Evolutionary conservation across 2,888 invertebrate genomes (phyloP), one percentile per base, ranked within the genome.

Genomic region (Dryadula phaetusa): DNA sequence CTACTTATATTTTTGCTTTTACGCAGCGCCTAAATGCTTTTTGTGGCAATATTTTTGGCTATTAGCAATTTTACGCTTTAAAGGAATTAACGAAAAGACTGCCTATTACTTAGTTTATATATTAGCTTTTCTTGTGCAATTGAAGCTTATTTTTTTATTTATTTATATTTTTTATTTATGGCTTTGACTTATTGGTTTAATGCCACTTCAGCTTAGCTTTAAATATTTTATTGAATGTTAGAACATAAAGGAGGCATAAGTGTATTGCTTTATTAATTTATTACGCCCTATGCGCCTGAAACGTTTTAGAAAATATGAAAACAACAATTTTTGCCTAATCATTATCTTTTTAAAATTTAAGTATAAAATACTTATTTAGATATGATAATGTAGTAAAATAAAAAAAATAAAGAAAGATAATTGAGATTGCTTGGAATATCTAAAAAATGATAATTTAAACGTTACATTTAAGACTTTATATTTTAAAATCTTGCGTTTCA

Each of bases 121-220:
- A 42, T 61, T 56, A 61, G 67, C 72, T 68, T 68, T 63, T 69
- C 52, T 42, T 40, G 67, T 67, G 70, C 70, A 70, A 70, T 70
- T 68, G 28, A 34, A 28, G 66, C 63, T 61, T 66, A 47, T 20
- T 60, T 60, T 8, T 28, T 60, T 60, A 42, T 25, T 49, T 54
- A 20, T 32, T 60, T 62, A 46, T 18, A n/a, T 47, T 60, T 46
- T 12, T 52, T 42, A 44, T 42, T 61, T 56, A 54, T 54, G 40
- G 40, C 56, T 56, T 56, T 40, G 40, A 56, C 56, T 40, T 56
- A 56, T 40, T 56, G 22, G 56, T 40, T 40, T 67, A 42, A 56
- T 56, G 60, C 60, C 44, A 32, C 28, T n/a, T 60, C 60, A 46
- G 60, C 60, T 46, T 60, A 60, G 46, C 60, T 60, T 60, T 60